Conservation (phyloP, 2,797 vertebrate genomes). For the Phaenicophaeus curvirostris region DNA sequence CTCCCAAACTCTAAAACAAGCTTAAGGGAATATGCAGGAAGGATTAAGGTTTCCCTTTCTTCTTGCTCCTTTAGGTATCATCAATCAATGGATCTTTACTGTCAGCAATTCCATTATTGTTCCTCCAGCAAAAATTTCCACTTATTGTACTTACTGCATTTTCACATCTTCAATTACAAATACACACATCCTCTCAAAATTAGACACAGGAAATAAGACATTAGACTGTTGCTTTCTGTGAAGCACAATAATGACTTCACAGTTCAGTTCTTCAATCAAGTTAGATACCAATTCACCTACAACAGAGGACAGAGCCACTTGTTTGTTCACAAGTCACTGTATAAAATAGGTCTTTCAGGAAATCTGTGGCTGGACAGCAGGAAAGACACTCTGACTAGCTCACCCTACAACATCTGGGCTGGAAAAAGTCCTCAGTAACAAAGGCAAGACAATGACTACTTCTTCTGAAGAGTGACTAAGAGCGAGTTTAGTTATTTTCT, state of each 20-base stretch:
- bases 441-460: background rate
- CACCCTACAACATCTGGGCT: background rate
- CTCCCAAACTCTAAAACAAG: background rate
- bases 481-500: background rate
- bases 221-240: background rate
- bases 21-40: background rate
- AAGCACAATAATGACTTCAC: background rate
- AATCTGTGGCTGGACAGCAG: background rate
- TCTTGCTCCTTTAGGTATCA: background rate
- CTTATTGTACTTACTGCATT: background rate
- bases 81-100: background rate
- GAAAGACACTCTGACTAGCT: background rate
- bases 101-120: background rate
- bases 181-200: background rate
- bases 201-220: background rate
- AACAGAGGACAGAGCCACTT: background rate
- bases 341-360: background rate
- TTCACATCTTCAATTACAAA: conserved; percentile 16
- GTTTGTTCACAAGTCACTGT: background rate
- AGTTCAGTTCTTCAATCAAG: background rate
- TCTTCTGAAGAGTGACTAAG: background rate
- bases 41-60: background rate
- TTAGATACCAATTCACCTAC: background rate
- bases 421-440: background rate
- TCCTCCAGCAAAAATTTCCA: background rate